These are phyloP conservation scores for Sesia apiformis DNA, from an alignment of 2,888 invertebrate genomes.

Conservation along the genomic window DNA sequence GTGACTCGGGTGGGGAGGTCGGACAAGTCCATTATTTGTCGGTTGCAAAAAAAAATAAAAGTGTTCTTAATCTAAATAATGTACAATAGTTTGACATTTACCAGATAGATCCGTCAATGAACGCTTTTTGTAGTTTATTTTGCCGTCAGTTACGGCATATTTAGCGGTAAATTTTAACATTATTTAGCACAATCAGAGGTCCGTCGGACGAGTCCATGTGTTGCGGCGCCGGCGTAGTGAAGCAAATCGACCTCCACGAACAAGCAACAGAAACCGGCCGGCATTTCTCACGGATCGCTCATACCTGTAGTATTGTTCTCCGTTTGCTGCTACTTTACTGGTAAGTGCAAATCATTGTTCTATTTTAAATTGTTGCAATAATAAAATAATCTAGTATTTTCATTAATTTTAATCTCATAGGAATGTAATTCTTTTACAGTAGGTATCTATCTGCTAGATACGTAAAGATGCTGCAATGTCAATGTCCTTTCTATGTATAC, in stretches of 20 bases:
- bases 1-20: slow-evolving; percentile 61
- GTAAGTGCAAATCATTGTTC: slow-evolving; percentile 28
- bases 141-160: slow-evolving; percentile 23
- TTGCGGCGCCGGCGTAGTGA: slow-evolving; percentile 57
- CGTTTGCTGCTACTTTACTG: slow-evolving; percentile 26
- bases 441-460: too few species aligned
- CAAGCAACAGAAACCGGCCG: slow-evolving; percentile 56
- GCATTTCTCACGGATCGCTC: slow-evolving; percentile 58
- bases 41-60: slow-evolving; percentile 29
- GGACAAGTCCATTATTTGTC: slow-evolving; percentile 53
- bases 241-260: slow-evolving; percentile 54
- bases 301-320: slow-evolving; percentile 38
- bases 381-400: slow-evolving; percentile 4
- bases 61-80: slow-evolving; percentile 41
- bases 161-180: slow-evolving; percentile 29
- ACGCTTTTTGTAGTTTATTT: slow-evolving; percentile 35
- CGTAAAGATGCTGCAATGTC: too few species aligned
- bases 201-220: slow-evolving; percentile 52
- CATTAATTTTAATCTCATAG: too few species aligned
- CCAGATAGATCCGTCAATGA: slow-evolving; percentile 25
- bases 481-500: too few species aligned
- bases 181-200: slow-evolving; percentile 42
- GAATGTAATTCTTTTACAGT: too few species aligned
- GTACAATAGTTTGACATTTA: slow-evolving; percentile 36
- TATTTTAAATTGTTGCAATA: not conserved